phyloP scores from a whole-genome alignment of 2,113 vertebrate genomes.

The Bettongia penicillata region DNA sequence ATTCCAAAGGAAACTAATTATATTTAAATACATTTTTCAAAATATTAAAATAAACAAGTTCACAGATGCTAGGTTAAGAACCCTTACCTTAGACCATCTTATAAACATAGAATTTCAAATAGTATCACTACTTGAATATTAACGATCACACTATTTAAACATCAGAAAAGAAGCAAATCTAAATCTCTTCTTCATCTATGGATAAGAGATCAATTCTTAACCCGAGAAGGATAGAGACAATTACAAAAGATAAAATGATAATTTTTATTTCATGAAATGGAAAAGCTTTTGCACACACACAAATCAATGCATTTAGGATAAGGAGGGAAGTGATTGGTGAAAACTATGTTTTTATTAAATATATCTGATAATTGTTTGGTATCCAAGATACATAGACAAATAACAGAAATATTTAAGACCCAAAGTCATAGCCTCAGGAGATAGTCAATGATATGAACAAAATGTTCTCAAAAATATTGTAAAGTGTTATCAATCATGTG shows the following conservation, averaged over 20 bases:
- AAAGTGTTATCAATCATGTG: background rate
- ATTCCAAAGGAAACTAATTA: background rate
- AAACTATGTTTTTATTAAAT: background rate
- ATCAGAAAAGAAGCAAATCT: background rate
- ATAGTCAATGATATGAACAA: background rate
- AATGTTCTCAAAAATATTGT: background rate
- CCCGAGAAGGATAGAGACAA: background rate
- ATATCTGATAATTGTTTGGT: background rate
- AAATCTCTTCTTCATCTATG: background rate
- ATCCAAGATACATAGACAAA: background rate
- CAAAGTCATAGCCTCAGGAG: background rate
- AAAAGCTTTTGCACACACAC: background rate
- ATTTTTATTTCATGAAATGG: background rate
- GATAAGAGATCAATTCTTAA: background rate
- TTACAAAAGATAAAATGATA: background rate
- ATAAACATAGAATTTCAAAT: background rate
- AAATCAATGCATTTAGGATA: background rate
- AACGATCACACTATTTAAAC: background rate
- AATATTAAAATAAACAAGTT: background rate
- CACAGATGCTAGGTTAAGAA: background rate
- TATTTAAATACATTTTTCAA: background rate
- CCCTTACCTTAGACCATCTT: background rate
- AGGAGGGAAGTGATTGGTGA: background rate
- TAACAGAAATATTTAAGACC: background rate
- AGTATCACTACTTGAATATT: background rate